Evolutionary conservation across 2,113 vertebrate species (phyloP), one percentile per base, ranked within the genome.

Genomic region (Plecotus auritus): DNA sequence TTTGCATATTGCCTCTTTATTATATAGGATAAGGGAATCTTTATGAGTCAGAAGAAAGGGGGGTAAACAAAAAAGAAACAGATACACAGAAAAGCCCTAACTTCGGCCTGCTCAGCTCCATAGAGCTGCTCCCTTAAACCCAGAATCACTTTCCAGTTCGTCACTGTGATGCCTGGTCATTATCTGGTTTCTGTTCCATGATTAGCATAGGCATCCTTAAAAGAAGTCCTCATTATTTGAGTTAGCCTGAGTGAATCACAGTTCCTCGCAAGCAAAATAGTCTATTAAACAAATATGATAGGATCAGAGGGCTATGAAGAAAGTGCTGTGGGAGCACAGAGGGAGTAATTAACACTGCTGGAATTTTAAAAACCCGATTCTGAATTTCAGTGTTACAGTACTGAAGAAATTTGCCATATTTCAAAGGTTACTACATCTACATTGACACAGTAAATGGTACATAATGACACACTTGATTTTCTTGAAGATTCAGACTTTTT

Each of bases 271-370:
- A 97, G 93, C 88, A 86, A 94, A 96, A 88, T 14, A 35, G 88
- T 76, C 93, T 90, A 56, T 96, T 95, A 97, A 95, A 90, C 88
- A 96, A 96, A 95, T 95, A 92, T 22, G 96, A 92, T 20, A 56
- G 91, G 77, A 56, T 86, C 40, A 88, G 91, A 84, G 73, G 83
- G 69, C 42, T 74, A 11, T 10, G 90, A 90, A 90, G 95, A 95
- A 30, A 74, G 81, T 10, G 35, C 42, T 3, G 1, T 22, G 77
- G 67, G 56, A 83, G 85, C 91, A 86, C 95, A 91, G 95, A 84
- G 93, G 96, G 97, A 95, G 91, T 96, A 94, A 97, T 97, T 97
- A 95, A 95, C 56, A 76, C 22, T 32, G 59, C 28, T 47, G 72
- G 86, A 86, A 95, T 85, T 88, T 92, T 86, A 42, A 95, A 85